Evolutionary conservation across 2,113 vertebrate genomes (phyloP).

Genomic region (Empidonax traillii): DNA sequence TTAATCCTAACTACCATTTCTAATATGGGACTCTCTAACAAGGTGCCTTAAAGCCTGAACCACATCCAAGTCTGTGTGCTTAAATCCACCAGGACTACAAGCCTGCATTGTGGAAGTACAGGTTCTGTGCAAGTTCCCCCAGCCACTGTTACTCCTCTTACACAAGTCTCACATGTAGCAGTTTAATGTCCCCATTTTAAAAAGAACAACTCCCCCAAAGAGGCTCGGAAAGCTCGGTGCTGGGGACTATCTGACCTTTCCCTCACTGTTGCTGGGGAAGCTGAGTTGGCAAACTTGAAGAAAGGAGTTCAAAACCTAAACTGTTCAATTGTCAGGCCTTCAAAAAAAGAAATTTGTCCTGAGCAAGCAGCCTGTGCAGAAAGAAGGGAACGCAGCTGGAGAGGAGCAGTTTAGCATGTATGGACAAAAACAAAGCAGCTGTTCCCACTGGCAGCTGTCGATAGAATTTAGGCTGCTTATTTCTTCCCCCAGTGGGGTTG

Average conservation of each 20-base stretch:
- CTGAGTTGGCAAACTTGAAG: background rate
- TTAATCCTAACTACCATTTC: background rate
- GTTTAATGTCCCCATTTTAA: background rate
- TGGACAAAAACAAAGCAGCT: background rate
- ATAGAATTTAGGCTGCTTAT: background rate
- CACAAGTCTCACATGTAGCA: background rate
- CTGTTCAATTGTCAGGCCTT: background rate
- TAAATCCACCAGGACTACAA: background rate
- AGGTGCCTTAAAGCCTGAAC: background rate
- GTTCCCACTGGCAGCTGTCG: background rate
- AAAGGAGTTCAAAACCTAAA: background rate
- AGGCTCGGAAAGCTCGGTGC: background rate
- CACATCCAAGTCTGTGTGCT: background rate
- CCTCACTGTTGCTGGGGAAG: background rate
- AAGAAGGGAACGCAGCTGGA: background rate
- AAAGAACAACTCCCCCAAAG: background rate
- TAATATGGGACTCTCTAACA: background rate
- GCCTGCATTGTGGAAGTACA: background rate
- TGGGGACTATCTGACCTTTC: background rate
- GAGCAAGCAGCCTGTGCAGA: background rate
- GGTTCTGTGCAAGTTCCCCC: background rate
- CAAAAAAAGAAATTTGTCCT: background rate
- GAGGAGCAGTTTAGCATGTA: fast-evolving
- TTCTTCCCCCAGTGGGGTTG: background rate
- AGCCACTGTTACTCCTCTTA: background rate